Conservation (phyloP, 2,888 invertebrate genomes). For the Alitta virens region DNA sequence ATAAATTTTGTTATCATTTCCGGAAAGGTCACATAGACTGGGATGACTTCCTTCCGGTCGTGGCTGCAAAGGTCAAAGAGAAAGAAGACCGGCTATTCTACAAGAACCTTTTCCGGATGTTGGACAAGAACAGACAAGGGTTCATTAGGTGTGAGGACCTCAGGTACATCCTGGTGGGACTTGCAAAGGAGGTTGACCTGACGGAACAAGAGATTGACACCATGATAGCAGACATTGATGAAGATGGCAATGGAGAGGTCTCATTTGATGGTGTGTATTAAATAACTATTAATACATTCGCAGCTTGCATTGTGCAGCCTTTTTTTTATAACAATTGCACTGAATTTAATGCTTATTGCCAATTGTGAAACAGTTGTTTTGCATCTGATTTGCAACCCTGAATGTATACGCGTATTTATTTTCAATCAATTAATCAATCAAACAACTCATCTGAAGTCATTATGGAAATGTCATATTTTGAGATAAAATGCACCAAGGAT, state of each 20-base stretch:
- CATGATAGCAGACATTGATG: conserved; percentile 23
- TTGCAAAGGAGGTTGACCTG: conserved; percentile 20
- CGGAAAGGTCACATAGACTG: conserved; percentile 15
- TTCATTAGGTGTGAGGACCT: conserved; percentile 20
- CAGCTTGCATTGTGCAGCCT: no score
- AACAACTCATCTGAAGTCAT: no score
- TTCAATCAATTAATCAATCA: no score
- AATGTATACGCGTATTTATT: no score
- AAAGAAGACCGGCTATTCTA: conserved; percentile 21
- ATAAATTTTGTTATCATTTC: no score
- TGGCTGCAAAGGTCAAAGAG: conserved; percentile 22
- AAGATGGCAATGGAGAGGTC: conserved; percentile 26
- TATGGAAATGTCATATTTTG: no score
- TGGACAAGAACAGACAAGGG: conserved; percentile 26
- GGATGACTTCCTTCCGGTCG: conserved; percentile 25
- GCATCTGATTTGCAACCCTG: no score
- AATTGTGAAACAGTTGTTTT: no score
- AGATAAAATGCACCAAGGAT: no score
- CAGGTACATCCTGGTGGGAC: conserved; percentile 7
- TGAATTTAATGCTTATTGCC: no score
- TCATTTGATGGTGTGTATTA: conserved; percentile 23
- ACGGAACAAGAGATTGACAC: conserved; percentile 20
- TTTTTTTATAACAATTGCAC: no score
- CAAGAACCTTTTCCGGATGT: conserved; percentile 24
- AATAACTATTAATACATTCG: no score